phyloP scores from a whole-genome alignment of 2,888 invertebrate genomes.

The Parelbella ahira region DNA sequence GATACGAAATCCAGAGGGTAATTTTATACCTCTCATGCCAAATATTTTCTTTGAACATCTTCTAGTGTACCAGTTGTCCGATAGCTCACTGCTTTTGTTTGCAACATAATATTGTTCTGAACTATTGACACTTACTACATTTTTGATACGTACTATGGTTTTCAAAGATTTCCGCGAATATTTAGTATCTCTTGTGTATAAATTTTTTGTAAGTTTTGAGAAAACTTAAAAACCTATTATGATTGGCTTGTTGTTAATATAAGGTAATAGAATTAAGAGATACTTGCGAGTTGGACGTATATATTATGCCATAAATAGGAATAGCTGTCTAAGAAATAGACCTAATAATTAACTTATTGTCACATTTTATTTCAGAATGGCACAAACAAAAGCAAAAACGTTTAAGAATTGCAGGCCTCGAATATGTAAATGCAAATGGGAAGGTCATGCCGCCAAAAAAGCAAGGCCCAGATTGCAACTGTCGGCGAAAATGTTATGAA shows the following conservation, averaged over 20 bases:
- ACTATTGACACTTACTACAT: conserved; percentile 72
- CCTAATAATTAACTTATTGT: too few species aligned
- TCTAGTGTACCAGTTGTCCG: conserved; percentile 12
- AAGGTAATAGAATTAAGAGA: too few species aligned
- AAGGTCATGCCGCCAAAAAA: conserved; percentile 77
- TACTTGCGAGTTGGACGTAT: too few species aligned
- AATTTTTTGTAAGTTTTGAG: too few species aligned
- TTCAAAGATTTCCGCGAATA: conserved; percentile 26
- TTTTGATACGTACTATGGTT: conserved; percentile 50
- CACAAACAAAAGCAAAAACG: conserved; percentile 81
- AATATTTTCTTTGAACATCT: conserved; percentile 14
- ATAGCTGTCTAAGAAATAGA: too few species aligned
- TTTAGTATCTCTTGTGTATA: conserved; percentile 10
- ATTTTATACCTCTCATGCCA: conserved; percentile 31
- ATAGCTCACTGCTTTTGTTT: conserved; percentile 33
- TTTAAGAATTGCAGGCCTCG: conserved; percentile 75
- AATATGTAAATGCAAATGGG: conserved; percentile 80
- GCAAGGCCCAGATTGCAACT: conserved; percentile 78
- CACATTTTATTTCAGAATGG: conserved; percentile 77
- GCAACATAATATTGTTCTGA: conserved; percentile 30
- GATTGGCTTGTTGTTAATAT: too few species aligned
- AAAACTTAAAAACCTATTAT: too few species aligned
- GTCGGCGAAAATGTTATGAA: conserved; percentile 74
- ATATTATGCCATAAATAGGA: too few species aligned
- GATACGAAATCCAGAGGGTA: conserved; percentile 74